Evolutionary conservation across 2,888 invertebrate genomes (phyloP), one percentile per base, ranked within the genome.

Genomic region (Conus canariensis): DNA sequence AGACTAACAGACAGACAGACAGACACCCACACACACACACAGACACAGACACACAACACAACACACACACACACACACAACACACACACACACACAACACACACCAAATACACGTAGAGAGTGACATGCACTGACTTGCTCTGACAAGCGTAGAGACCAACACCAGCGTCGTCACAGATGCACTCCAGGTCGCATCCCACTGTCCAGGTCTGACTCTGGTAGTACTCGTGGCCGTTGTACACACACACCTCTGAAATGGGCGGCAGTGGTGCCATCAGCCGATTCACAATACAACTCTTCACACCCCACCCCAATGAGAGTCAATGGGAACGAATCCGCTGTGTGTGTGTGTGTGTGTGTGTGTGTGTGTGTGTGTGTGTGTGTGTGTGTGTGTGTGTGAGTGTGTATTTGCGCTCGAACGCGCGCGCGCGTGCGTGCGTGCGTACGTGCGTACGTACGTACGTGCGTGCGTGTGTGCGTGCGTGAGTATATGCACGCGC

Each of bases 111-210:
- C 60, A 60, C 60, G 14, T 14, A 60, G 12, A 60, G 12, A 60
- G 12, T 12, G 12, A 60, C 60, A 60, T 60, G 60, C 30, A 85
- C 90, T 77, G n/a, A 91, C 90, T 90, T 86, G 89, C 91, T 91
- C 87, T 91, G 91, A 70, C 92, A 92, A 6, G 89, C 64, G 88
- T 89, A 93, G 64, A 91, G 83, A 30, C 93, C 93, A 10, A 90
- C 88, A 0, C 88, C 88, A 10, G 92, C 92, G 85, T 93, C 90
- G 7, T 90, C 87, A 88, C 93, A 93, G 87, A 88, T 85, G 67
- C 93, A 93, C 45, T 91, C 87, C 70, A 90, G 90, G 56, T 92
- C 91, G 58, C 93, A 93, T n/a, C 93, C 93, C n/a, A 90, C 92
- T 14, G 77, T 64, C 93, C 93, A 93, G 0, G 90, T 92, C 89